phyloP scores from a whole-genome alignment of 2,888 invertebrate genomes.

The Antheraea yamamai region DNA sequence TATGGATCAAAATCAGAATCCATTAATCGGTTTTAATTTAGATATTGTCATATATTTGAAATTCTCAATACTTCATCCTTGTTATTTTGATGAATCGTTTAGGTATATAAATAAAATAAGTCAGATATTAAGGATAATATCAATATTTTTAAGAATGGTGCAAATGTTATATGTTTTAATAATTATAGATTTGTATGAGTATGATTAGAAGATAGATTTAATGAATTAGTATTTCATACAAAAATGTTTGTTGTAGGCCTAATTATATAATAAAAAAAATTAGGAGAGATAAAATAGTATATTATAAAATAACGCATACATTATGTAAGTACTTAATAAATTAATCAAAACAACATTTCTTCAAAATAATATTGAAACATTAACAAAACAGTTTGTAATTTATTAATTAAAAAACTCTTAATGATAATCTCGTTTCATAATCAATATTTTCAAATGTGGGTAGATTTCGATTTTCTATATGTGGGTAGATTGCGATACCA shows the following conservation, averaged over 20 bases:
- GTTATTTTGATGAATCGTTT: neutral
- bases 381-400: neutral
- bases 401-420: neutral
- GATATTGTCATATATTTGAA: neutral
- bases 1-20: neutral
- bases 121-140: conserved; percentile 23
- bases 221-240: conserved; percentile 1
- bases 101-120: neutral
- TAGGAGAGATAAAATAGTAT: conserved; percentile 11
- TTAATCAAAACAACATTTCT: neutral
- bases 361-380: neutral
- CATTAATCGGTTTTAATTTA: neutral
- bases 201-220: conserved; percentile 6
- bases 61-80: neutral
- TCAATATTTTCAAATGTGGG: neutral
- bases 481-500: no score
- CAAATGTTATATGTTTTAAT: conserved; percentile 6
- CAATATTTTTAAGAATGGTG: conserved; percentile 15
- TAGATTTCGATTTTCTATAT: no score
- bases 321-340: neutral
- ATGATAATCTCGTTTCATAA: neutral
- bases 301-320: neutral
- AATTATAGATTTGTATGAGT: conserved; percentile 6
- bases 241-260: conserved; percentile 19
- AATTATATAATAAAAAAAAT: conserved; percentile 14